Base-by-base conservation (phyloP, 2,797 vertebrate species). In the Sebastiscus tertius region DNA sequence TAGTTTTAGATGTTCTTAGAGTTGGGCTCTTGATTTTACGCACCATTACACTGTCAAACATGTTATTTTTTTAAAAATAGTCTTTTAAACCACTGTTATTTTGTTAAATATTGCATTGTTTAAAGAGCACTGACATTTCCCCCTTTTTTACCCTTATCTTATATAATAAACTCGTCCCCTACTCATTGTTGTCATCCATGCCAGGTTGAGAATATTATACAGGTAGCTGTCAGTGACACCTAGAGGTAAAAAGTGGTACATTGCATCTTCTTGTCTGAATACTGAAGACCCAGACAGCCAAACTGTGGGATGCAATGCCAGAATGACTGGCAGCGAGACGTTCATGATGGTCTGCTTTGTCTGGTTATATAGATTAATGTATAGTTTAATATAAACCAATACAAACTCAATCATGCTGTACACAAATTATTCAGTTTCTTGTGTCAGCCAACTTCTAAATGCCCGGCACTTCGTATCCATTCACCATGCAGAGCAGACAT, bases 181-280 rank as follows among this genome's bases (percentile, higher is more conserved):
- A 33, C 4, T 74, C 31, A 33, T 8, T 66, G 13, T 22, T 80
- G 36, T 68, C 20, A 63, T 59, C 8, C 20, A 36, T 60, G 56
- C 14, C 20, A 65, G 26, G 1, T 1, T 70, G 36, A 69, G 34
- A 46, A 54, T 42, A 52, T 75, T 39, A 33, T 72, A 77, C 33
- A 77, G 72, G 79, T 74, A 79, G 89, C 79, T 86, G 56, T 92
- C 82, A 93, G 90, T 94, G 95, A 94, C 94, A 94, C 79, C 94
- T 95, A 95, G 92, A 67, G 93, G 94, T 87, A 59, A 88, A 79
- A 85, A 72, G 42, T 13, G 62, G 58, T 36, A 46, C 58, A 85
- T 24, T 89, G 61, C 82, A 87, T 65, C 42, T 77, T 71, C 20
- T 52, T 70, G 20, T 49, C 31, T 71, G 34, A 69, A 63, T 31